phyloP scores from a whole-genome alignment of 2,888 invertebrate species.

The Sepioteuthis lessoniana region DNA sequence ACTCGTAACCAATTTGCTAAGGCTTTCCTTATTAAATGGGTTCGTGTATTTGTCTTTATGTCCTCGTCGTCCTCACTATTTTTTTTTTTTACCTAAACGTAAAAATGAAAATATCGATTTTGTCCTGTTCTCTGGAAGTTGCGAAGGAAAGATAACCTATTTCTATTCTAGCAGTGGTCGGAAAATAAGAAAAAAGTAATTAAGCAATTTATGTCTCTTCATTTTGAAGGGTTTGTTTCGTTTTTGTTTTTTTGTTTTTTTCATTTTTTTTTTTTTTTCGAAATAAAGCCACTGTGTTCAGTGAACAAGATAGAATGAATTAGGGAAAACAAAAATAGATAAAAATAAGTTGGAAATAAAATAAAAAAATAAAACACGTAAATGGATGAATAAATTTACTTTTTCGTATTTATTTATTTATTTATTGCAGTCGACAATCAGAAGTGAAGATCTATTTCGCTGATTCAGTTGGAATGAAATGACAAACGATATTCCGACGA shows the following conservation, averaged over 20 bases:
- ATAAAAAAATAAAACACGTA: neutral
- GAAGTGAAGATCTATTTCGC: neutral
- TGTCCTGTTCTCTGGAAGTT: neutral
- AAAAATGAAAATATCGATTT: constrained; percentile 20
- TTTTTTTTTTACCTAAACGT: neutral
- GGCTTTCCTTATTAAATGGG: neutral
- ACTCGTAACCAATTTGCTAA: constrained; percentile 16
- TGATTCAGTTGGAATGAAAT: neutral
- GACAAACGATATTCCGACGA: neutral
- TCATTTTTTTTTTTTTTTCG: neutral
- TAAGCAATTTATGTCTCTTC: neutral
- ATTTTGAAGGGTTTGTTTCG: too few species aligned
- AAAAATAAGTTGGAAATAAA: neutral
- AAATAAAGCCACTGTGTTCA: neutral
- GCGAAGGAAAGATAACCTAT: neutral
- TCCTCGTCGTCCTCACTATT: too few species aligned
- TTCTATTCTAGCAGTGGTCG: neutral
- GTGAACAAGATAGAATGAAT: neutral
- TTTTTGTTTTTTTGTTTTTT: neutral
- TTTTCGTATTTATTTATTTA: neutral
- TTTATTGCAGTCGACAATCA: neutral
- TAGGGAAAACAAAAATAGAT: neutral
- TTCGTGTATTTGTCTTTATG: neutral
- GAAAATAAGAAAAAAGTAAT: neutral
- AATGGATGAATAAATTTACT: neutral